phyloP scores from a whole-genome alignment of 2,797 vertebrate species.

The Thalassophryne amazonica region DNA sequence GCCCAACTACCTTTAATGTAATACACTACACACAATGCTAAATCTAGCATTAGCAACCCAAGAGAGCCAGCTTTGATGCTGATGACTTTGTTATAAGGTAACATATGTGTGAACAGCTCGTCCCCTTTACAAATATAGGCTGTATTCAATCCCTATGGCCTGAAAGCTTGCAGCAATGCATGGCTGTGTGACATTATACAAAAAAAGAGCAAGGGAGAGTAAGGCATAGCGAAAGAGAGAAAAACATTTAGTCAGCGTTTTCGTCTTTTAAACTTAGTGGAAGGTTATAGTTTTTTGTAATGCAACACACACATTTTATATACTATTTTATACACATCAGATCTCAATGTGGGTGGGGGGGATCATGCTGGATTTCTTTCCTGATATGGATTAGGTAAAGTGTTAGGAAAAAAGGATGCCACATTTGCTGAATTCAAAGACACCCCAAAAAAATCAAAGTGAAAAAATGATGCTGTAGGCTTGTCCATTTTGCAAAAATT shows the following conservation, averaged over 20 bases:
- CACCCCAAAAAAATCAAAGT: too few species aligned
- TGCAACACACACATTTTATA: too few species aligned
- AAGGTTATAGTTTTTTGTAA: too few species aligned
- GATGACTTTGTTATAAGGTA: slow-evolving; percentile 74
- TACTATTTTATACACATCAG: too few species aligned
- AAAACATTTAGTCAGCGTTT: slow-evolving; percentile 11
- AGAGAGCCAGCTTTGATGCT: slow-evolving; percentile 63
- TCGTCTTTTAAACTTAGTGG: slow-evolving; percentile 4
- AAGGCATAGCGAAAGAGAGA: slow-evolving; percentile 19
- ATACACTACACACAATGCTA: slow-evolving; percentile 61
- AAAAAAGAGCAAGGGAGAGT: slow-evolving; percentile 18
- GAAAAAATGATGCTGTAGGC: too few species aligned
- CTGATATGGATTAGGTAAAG: too few species aligned
- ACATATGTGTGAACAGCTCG: slow-evolving; percentile 72
- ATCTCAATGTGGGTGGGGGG: too few species aligned
- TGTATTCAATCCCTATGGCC: slow-evolving; percentile 61
- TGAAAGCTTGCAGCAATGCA: slow-evolving; percentile 57
- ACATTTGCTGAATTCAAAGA: too few species aligned
- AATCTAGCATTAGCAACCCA: slow-evolving; percentile 59
- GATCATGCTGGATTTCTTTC: too few species aligned
- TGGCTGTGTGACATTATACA: slow-evolving; percentile 65
- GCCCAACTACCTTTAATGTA: slow-evolving; percentile 52
- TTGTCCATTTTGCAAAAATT: too few species aligned
- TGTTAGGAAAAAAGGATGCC: too few species aligned
- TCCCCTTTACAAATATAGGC: slow-evolving; percentile 70